These are phyloP conservation scores for Drosophila tanythrix DNA, from an alignment of 2,888 invertebrate genomes.

Conservation along the genomic window DNA sequence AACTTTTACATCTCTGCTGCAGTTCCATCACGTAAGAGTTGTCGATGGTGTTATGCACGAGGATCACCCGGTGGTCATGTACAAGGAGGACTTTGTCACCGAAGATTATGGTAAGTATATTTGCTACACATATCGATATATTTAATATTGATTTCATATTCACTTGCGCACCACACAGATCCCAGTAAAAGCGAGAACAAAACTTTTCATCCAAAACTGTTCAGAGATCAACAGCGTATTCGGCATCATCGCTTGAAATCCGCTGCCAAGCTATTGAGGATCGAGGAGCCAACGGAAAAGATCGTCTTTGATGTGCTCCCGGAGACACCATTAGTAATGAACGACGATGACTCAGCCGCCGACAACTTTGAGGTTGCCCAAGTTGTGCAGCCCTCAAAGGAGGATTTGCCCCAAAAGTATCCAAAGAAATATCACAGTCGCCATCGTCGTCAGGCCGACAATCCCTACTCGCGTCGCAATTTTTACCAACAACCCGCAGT, in stretches of 20 bases:
- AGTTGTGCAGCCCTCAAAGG: slow-evolving; percentile 59
- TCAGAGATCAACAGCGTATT: slow-evolving; percentile 57
- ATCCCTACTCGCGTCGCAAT: slow-evolving; percentile 4
- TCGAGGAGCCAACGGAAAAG: slow-evolving; percentile 63
- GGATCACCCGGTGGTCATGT: slow-evolving; percentile 82
- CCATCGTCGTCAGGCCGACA: slow-evolving; percentile 68
- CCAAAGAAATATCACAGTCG: slow-evolving; percentile 79
- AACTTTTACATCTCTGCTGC: neutral
- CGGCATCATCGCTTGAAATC: slow-evolving; percentile 62
- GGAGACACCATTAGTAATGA: slow-evolving; percentile 63
- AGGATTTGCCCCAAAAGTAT: slow-evolving; percentile 60
- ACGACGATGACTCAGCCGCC: slow-evolving; percentile 52
- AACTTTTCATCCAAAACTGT: slow-evolving; percentile 40
- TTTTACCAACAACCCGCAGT: neutral
- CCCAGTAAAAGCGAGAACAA: slow-evolving; percentile 65
- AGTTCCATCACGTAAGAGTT: slow-evolving; percentile 76
- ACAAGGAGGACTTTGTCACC: slow-evolving; percentile 83
- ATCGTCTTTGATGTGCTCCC: slow-evolving; percentile 81
- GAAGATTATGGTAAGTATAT: slow-evolving; percentile 80
- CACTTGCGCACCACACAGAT: slow-evolving; percentile 40
- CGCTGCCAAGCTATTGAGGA: slow-evolving; percentile 8
- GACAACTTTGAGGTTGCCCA: slow-evolving; percentile 59
- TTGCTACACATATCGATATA: neutral
- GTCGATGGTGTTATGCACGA: slow-evolving; percentile 73
- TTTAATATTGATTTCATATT: neutral